Percentiles rank a stretch among this genome's conserved stretches.
Evolutionary conservation across 2,797 vertebrate species (phyloP).

Genomic region (Xenentodon cancila): DNA sequence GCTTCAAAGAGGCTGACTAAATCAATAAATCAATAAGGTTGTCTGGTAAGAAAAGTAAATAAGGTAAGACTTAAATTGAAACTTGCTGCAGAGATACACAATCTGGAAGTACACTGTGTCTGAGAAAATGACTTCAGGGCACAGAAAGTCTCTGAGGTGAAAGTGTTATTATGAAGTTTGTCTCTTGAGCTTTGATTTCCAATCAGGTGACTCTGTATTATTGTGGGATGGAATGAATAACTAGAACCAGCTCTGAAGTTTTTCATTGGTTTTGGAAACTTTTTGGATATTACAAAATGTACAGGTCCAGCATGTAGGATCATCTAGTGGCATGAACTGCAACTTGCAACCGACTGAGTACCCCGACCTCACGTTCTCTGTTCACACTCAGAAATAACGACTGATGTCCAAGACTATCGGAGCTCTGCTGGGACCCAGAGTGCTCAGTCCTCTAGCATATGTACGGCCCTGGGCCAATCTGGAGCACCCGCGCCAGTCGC

Average conservation of each 20-base stretch:
- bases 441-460: too few relatives aligned
- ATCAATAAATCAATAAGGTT: slow-evolving; percentile 9
- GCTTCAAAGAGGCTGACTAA: slow-evolving; percentile 2
- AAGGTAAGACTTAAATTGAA: slow-evolving; percentile 21
- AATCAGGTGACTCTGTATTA: background rate
- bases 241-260: background rate
- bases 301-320: too few relatives aligned
- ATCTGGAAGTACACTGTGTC: slow-evolving; percentile 5
- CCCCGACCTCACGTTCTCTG: too few relatives aligned
- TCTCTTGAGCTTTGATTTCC: slow-evolving; percentile 8
- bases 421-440: too few relatives aligned
- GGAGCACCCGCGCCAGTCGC: too few relatives aligned
- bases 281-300: too few relatives aligned
- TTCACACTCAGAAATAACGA: too few relatives aligned
- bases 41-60: slow-evolving; percentile 15
- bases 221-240: background rate
- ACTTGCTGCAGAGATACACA: background rate
- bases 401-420: too few relatives aligned
- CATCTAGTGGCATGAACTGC: too few relatives aligned
- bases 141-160: slow-evolving; percentile 20
- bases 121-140: slow-evolving; percentile 45
- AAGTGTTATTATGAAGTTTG: slow-evolving; percentile 21
- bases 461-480: too few relatives aligned
- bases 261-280: too few relatives aligned
- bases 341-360: too few relatives aligned